Evolutionary conservation across 1,140 invertebrate species (phyloP).

Genomic region (Leptoteleia sp.): DNA sequence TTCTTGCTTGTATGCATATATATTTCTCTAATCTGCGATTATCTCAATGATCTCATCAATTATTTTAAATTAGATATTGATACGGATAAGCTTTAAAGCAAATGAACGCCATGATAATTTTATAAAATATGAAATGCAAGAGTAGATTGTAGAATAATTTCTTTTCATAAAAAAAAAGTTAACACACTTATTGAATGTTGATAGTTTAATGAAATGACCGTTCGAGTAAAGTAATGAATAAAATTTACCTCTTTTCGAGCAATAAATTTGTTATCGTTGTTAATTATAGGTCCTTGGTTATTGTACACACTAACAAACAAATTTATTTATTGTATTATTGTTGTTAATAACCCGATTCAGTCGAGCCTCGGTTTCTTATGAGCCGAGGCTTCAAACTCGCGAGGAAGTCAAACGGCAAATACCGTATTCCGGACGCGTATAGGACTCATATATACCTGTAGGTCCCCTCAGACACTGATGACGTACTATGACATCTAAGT

Average conservation of each 20-base stretch:
- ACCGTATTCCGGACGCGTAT: conserved; percentile 80
- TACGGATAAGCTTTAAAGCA: neutral
- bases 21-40: too few relatives aligned
- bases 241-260: conserved; percentile 52
- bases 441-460: conserved; percentile 79
- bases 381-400: conserved; percentile 66
- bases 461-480: conserved; percentile 71
- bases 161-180: too few relatives aligned
- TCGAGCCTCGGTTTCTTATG: conserved; percentile 54
- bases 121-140: too few relatives aligned
- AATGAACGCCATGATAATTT: too few relatives aligned
- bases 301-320: conserved; percentile 44
- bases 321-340: conserved; percentile 41
- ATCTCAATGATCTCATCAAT: conserved; percentile 32
- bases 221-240: too few relatives aligned
- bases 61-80: conserved; percentile 16
- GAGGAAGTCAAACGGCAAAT: conserved; percentile 79
- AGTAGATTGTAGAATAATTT: too few relatives aligned
- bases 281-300: conserved; percentile 40
- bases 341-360: conserved; percentile 41
- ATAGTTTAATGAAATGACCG: too few relatives aligned
- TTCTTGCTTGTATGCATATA: too few relatives aligned
- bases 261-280: conserved; percentile 2
- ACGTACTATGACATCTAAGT: conserved; percentile 66
- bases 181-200: too few relatives aligned